These are phyloP conservation scores for Enteromius anoplus DNA, from an alignment of 2,797 vertebrate species.

Conservation along the genomic window DNA sequence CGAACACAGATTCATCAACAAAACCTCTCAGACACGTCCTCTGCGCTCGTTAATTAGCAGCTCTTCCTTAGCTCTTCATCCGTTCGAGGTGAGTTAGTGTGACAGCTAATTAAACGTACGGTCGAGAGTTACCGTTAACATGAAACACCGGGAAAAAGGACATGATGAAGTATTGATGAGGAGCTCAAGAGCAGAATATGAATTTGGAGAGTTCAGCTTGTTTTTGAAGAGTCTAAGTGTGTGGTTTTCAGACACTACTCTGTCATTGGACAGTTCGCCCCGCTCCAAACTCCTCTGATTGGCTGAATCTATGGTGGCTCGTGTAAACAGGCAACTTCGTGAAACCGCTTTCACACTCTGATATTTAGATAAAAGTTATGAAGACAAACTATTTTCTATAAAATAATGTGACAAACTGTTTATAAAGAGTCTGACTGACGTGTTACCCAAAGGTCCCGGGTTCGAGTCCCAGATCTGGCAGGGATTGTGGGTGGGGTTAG, in stretches of 20 bases:
- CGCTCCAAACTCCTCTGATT: neutral
- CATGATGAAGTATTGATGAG: neutral
- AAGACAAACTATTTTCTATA: neutral
- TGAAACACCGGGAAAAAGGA: neutral
- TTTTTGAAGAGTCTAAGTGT: no score
- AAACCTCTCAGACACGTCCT: neutral
- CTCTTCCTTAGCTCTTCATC: neutral
- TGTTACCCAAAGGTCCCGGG: no score
- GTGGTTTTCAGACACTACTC: neutral
- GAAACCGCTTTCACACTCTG: neutral
- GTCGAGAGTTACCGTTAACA: no score
- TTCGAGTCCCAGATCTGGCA: no score
- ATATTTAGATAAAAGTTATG: neutral
- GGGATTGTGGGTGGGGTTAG: no score
- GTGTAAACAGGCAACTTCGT: neutral
- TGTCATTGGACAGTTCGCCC: neutral
- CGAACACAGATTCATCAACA: neutral
- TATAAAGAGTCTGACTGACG: neutral
- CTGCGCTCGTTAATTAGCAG: neutral
- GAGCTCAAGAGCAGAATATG: neutral
- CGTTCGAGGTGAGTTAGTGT: neutral
- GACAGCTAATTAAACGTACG: neutral
- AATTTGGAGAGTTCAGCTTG: neutral
- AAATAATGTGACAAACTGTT: neutral
- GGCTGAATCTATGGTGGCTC: neutral